A percentile compares a stretch with the other conserved stretches of the same genome.
Conservation (phyloP, 2,113 vertebrate species). For the Scatophagus argus region DNA sequence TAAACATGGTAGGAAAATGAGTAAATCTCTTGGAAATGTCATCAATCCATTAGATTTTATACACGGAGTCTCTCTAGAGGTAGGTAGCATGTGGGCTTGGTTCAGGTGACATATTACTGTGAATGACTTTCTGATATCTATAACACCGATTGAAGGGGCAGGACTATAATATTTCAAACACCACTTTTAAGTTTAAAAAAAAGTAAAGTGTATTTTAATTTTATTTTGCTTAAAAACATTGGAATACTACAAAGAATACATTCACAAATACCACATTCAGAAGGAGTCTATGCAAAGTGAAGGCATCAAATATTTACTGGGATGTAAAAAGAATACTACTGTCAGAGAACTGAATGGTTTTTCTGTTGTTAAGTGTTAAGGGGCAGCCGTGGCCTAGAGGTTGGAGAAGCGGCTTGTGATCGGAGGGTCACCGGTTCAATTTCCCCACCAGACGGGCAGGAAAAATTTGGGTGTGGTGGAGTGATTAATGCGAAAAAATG, state of each 20-base stretch:
- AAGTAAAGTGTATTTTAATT: background rate
- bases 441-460: too few relatives aligned
- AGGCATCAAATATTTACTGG: background rate
- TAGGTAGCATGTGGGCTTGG: conserved; percentile 48
- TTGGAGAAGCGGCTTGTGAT: too few relatives aligned
- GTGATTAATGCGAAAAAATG: too few relatives aligned
- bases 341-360: background rate
- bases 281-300: background rate
- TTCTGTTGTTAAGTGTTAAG: background rate
- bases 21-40: conserved; percentile 94
- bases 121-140: background rate
- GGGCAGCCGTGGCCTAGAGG: too few relatives aligned
- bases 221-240: background rate
- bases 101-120: background rate
- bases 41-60: conserved; percentile 92
- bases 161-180: background rate
- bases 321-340: background rate
- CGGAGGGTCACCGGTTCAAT: too few relatives aligned
- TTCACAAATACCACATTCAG: background rate
- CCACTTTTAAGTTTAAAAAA: too few relatives aligned
- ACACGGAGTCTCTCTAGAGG: conserved; percentile 88
- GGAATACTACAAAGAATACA: background rate
- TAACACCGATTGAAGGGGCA: background rate
- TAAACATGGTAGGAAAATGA: conserved; percentile 93
- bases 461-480: too few relatives aligned